Conservation (phyloP, 2,888 invertebrate genomes). For the Eupithecia exiguata region DNA sequence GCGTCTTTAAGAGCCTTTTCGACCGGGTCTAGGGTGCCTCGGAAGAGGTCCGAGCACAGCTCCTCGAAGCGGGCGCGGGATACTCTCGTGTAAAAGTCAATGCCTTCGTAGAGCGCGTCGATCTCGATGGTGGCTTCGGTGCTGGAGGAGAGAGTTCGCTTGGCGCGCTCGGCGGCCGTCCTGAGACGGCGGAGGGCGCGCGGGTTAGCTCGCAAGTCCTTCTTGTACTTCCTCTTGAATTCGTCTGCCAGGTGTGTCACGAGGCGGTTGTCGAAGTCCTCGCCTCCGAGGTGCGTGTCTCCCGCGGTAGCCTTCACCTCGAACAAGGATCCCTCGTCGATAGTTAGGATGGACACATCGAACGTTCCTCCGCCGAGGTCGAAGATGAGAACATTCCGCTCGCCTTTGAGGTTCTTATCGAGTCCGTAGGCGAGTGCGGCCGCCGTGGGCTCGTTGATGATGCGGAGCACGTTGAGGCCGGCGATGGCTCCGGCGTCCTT, state of each 20-base stretch:
- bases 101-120: constrained; percentile 87
- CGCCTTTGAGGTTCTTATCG: constrained; percentile 87
- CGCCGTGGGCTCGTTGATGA: constrained; percentile 93
- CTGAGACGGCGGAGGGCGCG: constrained; percentile 87
- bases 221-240: constrained; percentile 86
- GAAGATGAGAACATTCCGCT: constrained; percentile 87
- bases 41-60: constrained; percentile 84
- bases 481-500: constrained; percentile 1
- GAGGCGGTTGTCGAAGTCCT: constrained; percentile 86
- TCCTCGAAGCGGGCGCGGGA: constrained; percentile 88
- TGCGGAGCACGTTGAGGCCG: constrained; percentile 70
- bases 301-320: constrained; percentile 90
- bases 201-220: constrained; percentile 72
- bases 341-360: constrained; percentile 93
- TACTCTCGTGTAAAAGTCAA: constrained; percentile 84
- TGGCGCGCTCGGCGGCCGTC: constrained; percentile 87
- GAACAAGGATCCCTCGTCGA: constrained; percentile 90
- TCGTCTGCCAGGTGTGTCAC: constrained; percentile 86
- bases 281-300: constrained; percentile 88
- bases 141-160: constrained; percentile 70
- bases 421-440: constrained; percentile 91
- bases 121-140: constrained; percentile 88
- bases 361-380: constrained; percentile 91
- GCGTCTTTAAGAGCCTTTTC: constrained; percentile 80
- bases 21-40: constrained; percentile 87